phyloP scores from a whole-genome alignment of 2,888 invertebrate genomes.

The Choreutis nemorana region DNA sequence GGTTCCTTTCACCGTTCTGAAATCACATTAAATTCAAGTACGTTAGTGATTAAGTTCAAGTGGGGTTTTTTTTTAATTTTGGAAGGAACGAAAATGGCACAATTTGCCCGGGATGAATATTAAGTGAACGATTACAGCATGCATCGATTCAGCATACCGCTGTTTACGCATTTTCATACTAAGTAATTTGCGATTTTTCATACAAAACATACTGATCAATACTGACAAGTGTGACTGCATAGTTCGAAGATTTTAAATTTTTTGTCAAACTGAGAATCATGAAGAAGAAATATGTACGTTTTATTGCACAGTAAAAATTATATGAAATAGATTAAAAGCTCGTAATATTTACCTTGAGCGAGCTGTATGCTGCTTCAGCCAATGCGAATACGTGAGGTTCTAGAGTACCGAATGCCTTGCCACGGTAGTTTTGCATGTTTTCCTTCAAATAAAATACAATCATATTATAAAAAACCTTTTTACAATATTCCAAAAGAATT shows the following conservation, averaged over 20 bases:
- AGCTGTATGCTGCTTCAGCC: conserved; percentile 87
- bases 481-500: neutral
- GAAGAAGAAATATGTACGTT: too few relatives aligned
- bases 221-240: too few relatives aligned
- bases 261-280: too few relatives aligned
- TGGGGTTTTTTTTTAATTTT: conserved; percentile 2
- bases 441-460: conserved; percentile 65
- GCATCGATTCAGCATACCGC: too few relatives aligned
- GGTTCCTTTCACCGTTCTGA: conserved; percentile 62
- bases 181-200: too few relatives aligned
- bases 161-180: too few relatives aligned
- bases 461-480: neutral
- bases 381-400: conserved; percentile 92
- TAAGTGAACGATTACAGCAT: neutral
- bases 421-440: conserved; percentile 82
- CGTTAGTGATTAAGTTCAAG: conserved; percentile 5
- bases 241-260: too few relatives aligned
- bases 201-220: too few relatives aligned
- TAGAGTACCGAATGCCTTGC: conserved; percentile 79
- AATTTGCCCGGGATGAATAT: neutral
- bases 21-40: conserved; percentile 5
- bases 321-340: too few relatives aligned
- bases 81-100: neutral
- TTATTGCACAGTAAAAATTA: too few relatives aligned
- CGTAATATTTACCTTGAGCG: conserved; percentile 70